Conservation (phyloP, 1,140 invertebrate genomes). For the Nylanderia fulva region DNA sequence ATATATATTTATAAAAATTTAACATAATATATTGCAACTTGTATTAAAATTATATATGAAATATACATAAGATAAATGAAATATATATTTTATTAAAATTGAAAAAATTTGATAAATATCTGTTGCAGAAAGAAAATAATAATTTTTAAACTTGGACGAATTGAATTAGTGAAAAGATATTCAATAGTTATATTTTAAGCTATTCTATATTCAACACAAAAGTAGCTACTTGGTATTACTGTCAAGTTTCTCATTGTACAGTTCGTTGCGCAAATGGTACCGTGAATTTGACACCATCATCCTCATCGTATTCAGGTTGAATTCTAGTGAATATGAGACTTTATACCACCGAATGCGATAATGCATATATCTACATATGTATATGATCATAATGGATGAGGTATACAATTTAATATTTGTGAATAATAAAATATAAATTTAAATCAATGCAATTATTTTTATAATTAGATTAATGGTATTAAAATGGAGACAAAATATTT, state of each 20-base stretch:
- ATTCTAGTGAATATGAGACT: background rate
- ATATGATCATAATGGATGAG: background rate
- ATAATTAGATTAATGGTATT: background rate
- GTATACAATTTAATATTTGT: background rate
- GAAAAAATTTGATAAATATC: background rate
- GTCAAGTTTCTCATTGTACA: constrained; percentile 4
- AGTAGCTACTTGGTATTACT: background rate
- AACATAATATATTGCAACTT: background rate
- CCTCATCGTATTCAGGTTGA: background rate
- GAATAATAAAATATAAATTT: background rate
- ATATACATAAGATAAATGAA: background rate
- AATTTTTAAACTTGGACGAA: background rate
- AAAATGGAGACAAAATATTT: background rate
- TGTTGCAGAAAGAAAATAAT: background rate
- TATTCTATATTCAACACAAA: background rate
- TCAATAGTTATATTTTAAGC: background rate
- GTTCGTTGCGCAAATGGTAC: background rate
- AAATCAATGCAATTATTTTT: background rate
- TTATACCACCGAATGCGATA: background rate
- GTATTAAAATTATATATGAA: background rate
- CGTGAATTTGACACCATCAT: constrained; percentile 18
- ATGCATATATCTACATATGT: background rate
- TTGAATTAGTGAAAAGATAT: background rate
- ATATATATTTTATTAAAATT: background rate
- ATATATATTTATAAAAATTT: background rate